Evolutionary conservation across 1,140 invertebrate species (phyloP), one percentile per base, ranked within the genome.

Genomic region (Brachionus calyciflorus): DNA sequence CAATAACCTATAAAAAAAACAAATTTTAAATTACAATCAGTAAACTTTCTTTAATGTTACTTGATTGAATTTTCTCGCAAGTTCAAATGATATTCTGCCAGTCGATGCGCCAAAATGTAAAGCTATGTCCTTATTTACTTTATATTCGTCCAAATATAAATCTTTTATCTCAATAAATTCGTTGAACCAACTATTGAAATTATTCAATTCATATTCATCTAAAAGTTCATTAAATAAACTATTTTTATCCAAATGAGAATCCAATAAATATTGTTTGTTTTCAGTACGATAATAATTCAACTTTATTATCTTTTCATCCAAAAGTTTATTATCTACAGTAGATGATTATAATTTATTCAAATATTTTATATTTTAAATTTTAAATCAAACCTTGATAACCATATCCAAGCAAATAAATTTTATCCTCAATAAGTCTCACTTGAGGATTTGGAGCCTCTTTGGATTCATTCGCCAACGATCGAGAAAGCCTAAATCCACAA

Each of bases 401-500:
- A 14, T 26, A 7, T 3, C 46, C 69, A 6, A 73, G n/a, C 0
- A 73, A 19, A 73, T 17, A 73, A 28, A 73, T 51, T 24, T 41
- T 28, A 49, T 73, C 69, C 40, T 49, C 17, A 30, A 49, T 21
- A 7, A 51, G 30, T 26, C 69, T 48, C 2, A 73, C 33, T 17
- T 73, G 69, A 19, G 69, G 69, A 24, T 73, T 30, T 3, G 69
- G 17, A n/a, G n/a, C n/a, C n/a, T n/a, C n/a, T 26, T 51, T 51
- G 14, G 30, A 33, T 7, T 17, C 19, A 21, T 73, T 73, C n/a
- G 69, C 24, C 5, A 73, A 28, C 0, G 73, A 76, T 57, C 53
- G 57, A 4, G 37, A 49, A 9, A 84, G 4, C 14, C 83, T 79
- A 79, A 85, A 85, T 19, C 84, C 84, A 57, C 78, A 77, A 78